Evolutionary conservation across 2,113 vertebrate species (phyloP), one percentile per base, ranked within the genome.

Genomic region (Microcebus griseorufus): DNA sequence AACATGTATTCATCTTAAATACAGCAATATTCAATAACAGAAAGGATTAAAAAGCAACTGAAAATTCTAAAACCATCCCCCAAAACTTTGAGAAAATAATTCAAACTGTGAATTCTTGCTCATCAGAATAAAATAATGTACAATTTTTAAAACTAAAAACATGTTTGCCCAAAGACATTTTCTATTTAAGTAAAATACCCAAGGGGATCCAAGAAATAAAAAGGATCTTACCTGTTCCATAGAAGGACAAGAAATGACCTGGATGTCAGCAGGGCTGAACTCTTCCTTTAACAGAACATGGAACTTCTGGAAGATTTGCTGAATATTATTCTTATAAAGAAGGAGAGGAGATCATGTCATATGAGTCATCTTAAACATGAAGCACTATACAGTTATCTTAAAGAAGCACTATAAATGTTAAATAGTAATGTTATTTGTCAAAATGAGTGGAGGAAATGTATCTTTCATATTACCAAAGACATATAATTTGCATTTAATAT

Each of bases 281-380:
- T 99, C 99, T 97, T 99, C 99, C 98, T 99, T 99, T 95, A 99
- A 98, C 95, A 99, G 97, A 82, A 98, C 94, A 18, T 99, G 99
- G 78, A 99, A 98, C 98, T 99, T 99, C 98, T 99, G 99, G 98
- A 99, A 99, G 93, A 99, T 98, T 97, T 99, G 99, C 98, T 99
- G 99, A 98, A 99, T 99, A 96, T 99, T 99, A 98, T 99, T 99
- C 99, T 99, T 98, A 97, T 65, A 93, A 98, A 97, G 9, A 51
- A 97, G 80, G 34, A 97, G 37, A 48, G 72, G 79, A 96, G 81
- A 97, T 87, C 20, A 13, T 29, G 37, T 37, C 92, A 72, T 65
- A 0, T 82, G 45, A 88, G 48, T 84, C 76, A 69, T 58, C 67
- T 64, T 92, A 95, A 96, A 82, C 34, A 91, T 0, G 73, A 76